Percentiles rank a stretch among this genome's conserved stretches.
phyloP scores from a whole-genome alignment of 2,797 vertebrate species.

The Hipposideros larvatus region DNA sequence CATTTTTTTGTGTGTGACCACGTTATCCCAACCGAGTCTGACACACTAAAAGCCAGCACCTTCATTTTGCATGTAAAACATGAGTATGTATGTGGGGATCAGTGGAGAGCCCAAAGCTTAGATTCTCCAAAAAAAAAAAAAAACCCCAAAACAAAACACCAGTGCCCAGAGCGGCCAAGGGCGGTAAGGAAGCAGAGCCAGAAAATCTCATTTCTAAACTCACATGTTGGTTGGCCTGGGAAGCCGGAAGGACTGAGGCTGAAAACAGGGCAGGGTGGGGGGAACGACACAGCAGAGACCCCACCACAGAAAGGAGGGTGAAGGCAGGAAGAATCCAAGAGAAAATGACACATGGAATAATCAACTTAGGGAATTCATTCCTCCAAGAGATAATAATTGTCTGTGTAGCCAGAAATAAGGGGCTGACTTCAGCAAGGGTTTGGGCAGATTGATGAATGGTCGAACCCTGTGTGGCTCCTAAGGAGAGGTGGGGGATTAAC shows the following conservation, averaged over 20 bases:
- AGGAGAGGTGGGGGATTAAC: neutral
- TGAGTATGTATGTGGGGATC: neutral
- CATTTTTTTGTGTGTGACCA: neutral
- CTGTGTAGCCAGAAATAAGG: neutral
- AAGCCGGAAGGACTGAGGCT: neutral
- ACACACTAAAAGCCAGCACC: neutral
- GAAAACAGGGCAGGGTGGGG: neutral
- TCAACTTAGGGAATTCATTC: neutral
- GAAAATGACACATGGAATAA: neutral
- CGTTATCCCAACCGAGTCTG: neutral
- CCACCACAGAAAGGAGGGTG: too few species aligned
- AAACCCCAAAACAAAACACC: too few species aligned
- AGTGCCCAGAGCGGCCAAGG: rapidly evolving
- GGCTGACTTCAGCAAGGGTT: neutral
- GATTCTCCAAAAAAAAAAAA: neutral
- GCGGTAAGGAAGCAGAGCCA: neutral
- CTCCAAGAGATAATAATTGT: neutral
- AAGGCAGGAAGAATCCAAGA: neutral
- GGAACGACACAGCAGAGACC: too few species aligned
- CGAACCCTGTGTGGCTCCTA: neutral
- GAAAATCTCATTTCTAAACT: neutral
- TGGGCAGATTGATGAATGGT: too few species aligned
- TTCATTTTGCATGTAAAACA: neutral
- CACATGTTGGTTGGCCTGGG: neutral
- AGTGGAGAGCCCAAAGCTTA: neutral